These are phyloP conservation scores for Tursiops truncatus DNA, from an alignment of 2,113 vertebrate species.

Conservation along the genomic window DNA sequence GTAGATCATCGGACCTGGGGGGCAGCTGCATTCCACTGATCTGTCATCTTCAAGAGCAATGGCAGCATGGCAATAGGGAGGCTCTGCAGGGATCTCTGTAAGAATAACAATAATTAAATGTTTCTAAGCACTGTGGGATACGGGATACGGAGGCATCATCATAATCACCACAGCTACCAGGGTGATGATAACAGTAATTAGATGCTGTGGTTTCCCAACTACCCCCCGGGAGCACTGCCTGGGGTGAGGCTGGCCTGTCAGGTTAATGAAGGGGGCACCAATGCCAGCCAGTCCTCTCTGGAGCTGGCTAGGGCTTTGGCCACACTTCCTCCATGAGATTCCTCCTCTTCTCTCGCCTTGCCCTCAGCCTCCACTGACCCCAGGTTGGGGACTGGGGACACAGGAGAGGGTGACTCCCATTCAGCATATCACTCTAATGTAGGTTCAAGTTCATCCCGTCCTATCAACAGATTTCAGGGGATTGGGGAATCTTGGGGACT, in stretches of 20 bases:
- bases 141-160: constrained; percentile 53
- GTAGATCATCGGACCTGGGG: no score
- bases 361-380: background rate
- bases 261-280: background rate
- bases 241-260: background rate
- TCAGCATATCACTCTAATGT: background rate
- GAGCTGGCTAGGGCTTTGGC: background rate
- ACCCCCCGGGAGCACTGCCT: constrained; percentile 8
- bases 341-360: background rate
- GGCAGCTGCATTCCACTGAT: background rate
- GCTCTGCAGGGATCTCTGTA: constrained; percentile 20
- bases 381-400: background rate
- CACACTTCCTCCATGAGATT: background rate
- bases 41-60: background rate
- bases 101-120: constrained; percentile 72
- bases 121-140: constrained; percentile 65
- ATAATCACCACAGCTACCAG: constrained; percentile 68
- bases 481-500: background rate
- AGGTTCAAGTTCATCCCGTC: background rate
- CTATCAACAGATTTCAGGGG: background rate
- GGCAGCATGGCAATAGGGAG: background rate
- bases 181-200: constrained; percentile 64
- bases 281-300: background rate
- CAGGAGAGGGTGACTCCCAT: background rate
- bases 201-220: background rate